Evolutionary conservation across 2,113 vertebrate species (phyloP), one percentile per base, ranked within the genome.

Genomic region (Oceanodroma tethys): DNA sequence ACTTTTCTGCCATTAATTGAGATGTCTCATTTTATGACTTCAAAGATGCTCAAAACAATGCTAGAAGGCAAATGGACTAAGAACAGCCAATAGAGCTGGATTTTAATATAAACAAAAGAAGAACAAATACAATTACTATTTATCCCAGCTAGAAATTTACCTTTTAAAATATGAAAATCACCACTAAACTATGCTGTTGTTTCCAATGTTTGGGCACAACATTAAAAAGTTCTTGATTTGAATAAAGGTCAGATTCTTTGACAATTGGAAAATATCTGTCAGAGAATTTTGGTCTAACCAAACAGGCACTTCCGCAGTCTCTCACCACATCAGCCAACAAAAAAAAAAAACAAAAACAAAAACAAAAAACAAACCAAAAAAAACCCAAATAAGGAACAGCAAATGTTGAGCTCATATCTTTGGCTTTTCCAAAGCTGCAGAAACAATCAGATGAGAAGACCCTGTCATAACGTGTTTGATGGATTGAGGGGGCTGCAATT

Each of bases 181-280:
- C 36, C 25, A 43, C 55, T 86, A 85, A 97, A 63, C 6, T 62
- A 42, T 80, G 48, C 14, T 95, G 62, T 70, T 92, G 17, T 92
- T 96, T 95, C 79, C 90, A 90, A 90, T 87, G 68, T 84, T 95
- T 96, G 95, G 92, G 92, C 83, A 96, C 52, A 82, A 86, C 83
- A 96, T 96, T 62, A 94, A 95, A 96, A 98, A 94, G 26, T 85
- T 95, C 71, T 82, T 95, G 52, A 96, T 96, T 96, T 97, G 88
- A 97, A 86, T 95, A 96, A 97, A 97, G 90, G 79, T 98, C 95
- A 96, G 66, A 95, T 95, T 94, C 72, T 93, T 95, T 96, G 94
- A 92, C 75, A 95, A 93, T 45, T 95, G 86, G 88, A 96, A 98
- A 97, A 93, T 88, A 97, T 96, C 73, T 97, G 94, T 95, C 88